Evolutionary conservation across 2,797 vertebrate species (phyloP), one percentile per base, ranked within the genome.

Genomic region (Sebastes melanostomus): DNA sequence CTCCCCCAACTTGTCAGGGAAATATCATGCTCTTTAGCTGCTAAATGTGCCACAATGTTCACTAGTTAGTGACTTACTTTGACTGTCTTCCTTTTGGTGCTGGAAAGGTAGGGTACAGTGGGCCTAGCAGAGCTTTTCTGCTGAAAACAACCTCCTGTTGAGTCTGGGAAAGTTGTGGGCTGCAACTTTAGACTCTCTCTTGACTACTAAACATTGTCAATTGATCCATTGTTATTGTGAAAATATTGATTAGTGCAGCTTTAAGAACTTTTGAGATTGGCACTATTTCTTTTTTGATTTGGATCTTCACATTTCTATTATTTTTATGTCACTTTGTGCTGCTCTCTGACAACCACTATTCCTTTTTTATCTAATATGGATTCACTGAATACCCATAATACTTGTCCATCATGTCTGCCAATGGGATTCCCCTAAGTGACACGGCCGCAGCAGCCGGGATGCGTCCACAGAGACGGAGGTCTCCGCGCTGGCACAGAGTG

Each of bases 401-500:
- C 60, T 16, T 25, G n/a, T 79, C 69, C 52, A 30, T 75, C 54
- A 46, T 62, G n/a, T 77, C 66, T 42, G 62, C 32, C 58, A 75
- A 2, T 58, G 27, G 66, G 59, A 77, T 71, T 74, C 61, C 71
- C 73, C 30, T 5, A 38, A 29, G 16, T 72, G 67, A 56, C 66
- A 29, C 11, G 32, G 61, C 38, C 63, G 52, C 52, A 69, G 73
- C 83, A 62, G 30, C 81, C 16, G 27, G 73, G 72, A 60, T 50
- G 69, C 69, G 25, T 80, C 72, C 27, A 70, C 71, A 71, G 82
- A 71, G 87, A 72, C 56, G 73, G 78, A 88, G 81, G 81, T 83
- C 79, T 85, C 68, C 3, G 10, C 24, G 52, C 77, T 91, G 84
- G 85, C 91, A 88, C 82, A 86, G 82, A 89, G 82, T 68, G 73